These are phyloP conservation scores for Notodonta dromedarius DNA, from an alignment of 2,888 invertebrate species.

Conservation along the genomic window DNA sequence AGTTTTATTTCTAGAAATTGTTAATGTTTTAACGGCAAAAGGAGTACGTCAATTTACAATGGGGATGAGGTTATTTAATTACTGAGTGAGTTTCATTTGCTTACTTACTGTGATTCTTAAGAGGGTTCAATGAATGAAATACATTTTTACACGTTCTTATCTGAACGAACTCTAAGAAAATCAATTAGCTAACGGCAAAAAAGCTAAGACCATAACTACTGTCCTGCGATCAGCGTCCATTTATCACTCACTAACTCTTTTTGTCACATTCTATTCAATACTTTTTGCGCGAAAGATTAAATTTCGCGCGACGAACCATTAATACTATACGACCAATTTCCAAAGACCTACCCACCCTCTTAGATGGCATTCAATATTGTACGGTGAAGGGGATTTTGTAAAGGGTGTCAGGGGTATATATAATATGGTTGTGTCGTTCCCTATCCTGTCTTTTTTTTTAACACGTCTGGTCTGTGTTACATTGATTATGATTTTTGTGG, in stretches of 20 bases:
- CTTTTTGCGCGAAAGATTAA: conserved; percentile 82
- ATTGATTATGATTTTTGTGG: conserved; percentile 78
- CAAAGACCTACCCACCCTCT: conserved; percentile 45
- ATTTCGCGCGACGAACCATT: conserved; percentile 79
- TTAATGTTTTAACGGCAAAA: too few relatives aligned
- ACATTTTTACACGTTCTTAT: too few relatives aligned
- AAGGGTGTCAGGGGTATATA: conserved; percentile 32
- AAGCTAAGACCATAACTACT: conserved; percentile 26
- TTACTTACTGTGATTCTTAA: too few relatives aligned
- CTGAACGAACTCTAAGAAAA: conserved; percentile 17
- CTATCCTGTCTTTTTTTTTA: conserved; percentile 63
- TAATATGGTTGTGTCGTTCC: conserved; percentile 52
- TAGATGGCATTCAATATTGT: conserved; percentile 7
- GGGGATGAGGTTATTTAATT: too few relatives aligned
- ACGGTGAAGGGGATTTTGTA: conserved; percentile 14
- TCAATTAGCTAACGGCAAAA: conserved; percentile 38
- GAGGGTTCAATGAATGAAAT: too few relatives aligned
- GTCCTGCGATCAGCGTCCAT: conserved; percentile 62
- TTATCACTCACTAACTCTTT: conserved; percentile 75
- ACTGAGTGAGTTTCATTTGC: too few relatives aligned
- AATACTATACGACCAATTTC: conserved; percentile 63
- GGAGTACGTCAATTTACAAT: too few relatives aligned
- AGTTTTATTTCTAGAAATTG: too few relatives aligned
- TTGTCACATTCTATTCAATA: conserved; percentile 77
- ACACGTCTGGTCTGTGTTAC: conserved; percentile 75